A percentile compares a stretch with the other conserved stretches of the same genome.
Conservation (phyloP, 1,140 invertebrate species). For the Drosophila pallidifrons region DNA sequence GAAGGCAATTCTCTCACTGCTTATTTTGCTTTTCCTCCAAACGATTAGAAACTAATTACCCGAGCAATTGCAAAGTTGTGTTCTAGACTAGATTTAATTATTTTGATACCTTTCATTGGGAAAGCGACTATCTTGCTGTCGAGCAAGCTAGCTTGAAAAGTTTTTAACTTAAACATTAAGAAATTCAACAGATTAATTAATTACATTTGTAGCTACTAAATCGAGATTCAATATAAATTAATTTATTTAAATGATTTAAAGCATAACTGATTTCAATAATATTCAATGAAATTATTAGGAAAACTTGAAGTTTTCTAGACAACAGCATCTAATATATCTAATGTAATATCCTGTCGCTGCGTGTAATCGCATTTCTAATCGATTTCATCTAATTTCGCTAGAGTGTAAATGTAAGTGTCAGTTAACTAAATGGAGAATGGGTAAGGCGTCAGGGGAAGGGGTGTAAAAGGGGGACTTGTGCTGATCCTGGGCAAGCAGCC, state of each 20-base stretch:
- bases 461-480: not conserved
- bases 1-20: too few species aligned
- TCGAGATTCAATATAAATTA: too few species aligned
- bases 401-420: conserved; percentile 57
- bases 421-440: conserved; percentile 33
- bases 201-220: too few species aligned
- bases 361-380: conserved; percentile 3
- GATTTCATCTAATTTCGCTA: conserved; percentile 63
- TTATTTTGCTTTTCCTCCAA: too few species aligned
- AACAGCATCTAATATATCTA: not conserved
- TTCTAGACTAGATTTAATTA: not conserved
- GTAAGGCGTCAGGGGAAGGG: too few species aligned
- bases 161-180: too few species aligned
- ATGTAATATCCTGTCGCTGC: not conserved
- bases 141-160: too few species aligned
- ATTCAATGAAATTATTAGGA: not conserved
- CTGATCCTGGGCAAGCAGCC: conserved; percentile 51
- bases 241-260: not conserved
- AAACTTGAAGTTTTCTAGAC: not conserved
- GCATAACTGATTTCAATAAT: not conserved
- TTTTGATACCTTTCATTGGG: not conserved
- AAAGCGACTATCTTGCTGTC: not conserved
- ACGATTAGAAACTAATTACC: too few species aligned
- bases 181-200: too few species aligned
- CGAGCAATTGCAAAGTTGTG: conserved; percentile 1